A percentile compares a stretch with the other conserved stretches of the same genome.
Conservation (phyloP, 2,888 invertebrate species). For the Crocallis elinguaria region DNA sequence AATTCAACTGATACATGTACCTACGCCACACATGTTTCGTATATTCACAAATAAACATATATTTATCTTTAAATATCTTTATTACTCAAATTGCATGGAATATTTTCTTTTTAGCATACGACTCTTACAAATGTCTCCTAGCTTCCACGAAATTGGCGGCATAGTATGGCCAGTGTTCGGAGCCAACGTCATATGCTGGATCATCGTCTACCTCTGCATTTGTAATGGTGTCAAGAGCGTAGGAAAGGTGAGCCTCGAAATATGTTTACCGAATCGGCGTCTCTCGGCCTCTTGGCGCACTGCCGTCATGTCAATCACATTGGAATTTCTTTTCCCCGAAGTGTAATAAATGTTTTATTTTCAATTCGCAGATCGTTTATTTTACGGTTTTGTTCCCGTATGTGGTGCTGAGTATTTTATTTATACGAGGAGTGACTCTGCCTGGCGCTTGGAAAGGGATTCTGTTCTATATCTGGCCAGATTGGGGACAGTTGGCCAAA, state of each 20-base stretch:
- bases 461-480: constrained; percentile 90
- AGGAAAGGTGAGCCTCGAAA: constrained; percentile 86
- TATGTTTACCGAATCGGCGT: constrained; percentile 35
- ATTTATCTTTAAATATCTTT: too few relatives aligned
- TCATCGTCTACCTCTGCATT: constrained; percentile 92
- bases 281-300: constrained; percentile 48
- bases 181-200: constrained; percentile 91
- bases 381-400: constrained; percentile 95
- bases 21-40: too few relatives aligned
- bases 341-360: constrained; percentile 36
- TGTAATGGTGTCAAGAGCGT: constrained; percentile 94
- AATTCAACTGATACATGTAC: too few relatives aligned
- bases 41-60: too few relatives aligned
- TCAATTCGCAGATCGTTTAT: constrained; percentile 86
- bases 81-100: not conserved
- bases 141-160: constrained; percentile 89
- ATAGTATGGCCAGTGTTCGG: constrained; percentile 93
- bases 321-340: constrained; percentile 39
- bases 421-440: constrained; percentile 91
- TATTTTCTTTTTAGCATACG: constrained; percentile 86
- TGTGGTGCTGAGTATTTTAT: constrained; percentile 88
- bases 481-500: constrained; percentile 90
- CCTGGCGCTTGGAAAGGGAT: constrained; percentile 92
- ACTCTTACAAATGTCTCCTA: constrained; percentile 90
- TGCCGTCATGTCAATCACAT: constrained; percentile 55